A percentile compares a stretch with the other conserved stretches of the same genome.
phyloP scores from a whole-genome alignment of 2,797 vertebrate genomes.

The Syngnathus rostellatus region DNA sequence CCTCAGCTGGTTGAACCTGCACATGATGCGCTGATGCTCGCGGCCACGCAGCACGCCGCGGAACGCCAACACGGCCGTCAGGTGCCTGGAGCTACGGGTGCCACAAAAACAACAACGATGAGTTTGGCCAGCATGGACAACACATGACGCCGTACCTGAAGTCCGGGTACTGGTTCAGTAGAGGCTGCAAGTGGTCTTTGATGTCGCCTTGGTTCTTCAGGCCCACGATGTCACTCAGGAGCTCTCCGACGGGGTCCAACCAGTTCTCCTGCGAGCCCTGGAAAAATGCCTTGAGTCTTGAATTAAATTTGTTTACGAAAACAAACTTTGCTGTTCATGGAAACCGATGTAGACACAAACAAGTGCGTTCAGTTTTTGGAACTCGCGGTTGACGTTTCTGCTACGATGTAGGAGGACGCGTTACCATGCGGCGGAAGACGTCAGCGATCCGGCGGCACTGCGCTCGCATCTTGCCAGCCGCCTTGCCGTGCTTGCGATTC shows the following conservation, averaged over 20 bases:
- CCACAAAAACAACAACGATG: background rate
- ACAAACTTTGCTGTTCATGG: too few relatives aligned
- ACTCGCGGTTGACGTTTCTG: background rate
- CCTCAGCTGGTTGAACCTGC: constrained; percentile 1
- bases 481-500: constrained; percentile 58
- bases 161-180: constrained; percentile 76
- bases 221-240: constrained; percentile 71
- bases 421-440: constrained; percentile 74
- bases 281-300: background rate
- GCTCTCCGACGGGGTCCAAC: constrained; percentile 65
- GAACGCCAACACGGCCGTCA: constrained; percentile 4
- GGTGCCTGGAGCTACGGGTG: background rate
- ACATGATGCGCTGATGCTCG: constrained; percentile 3
- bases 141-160: constrained; percentile 65
- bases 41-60: constrained; percentile 1
- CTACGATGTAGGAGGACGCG: background rate
- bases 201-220: constrained; percentile 69
- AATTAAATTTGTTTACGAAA: too few relatives aligned
- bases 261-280: constrained; percentile 73
- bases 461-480: constrained; percentile 66
- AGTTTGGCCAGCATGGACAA: too few relatives aligned
- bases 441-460: constrained; percentile 66
- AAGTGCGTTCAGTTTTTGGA: too few relatives aligned
- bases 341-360: too few relatives aligned
- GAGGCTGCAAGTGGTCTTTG: constrained; percentile 52